phyloP scores from a whole-genome alignment of 2,797 vertebrate genomes.

The Pangasius mekongensis region DNA sequence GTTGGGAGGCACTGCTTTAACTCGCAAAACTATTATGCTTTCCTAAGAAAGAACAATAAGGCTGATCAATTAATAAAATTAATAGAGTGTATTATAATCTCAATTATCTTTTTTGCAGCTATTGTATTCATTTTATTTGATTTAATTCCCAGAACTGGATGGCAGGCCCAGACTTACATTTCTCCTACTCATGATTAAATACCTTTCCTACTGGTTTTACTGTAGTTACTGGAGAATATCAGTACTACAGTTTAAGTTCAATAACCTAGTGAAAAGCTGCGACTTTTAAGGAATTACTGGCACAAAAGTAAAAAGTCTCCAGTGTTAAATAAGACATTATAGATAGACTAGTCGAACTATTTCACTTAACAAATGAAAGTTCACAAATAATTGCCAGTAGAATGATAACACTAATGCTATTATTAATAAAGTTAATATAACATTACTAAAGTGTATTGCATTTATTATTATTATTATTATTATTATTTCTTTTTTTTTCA shows the following conservation, averaged over 20 bases:
- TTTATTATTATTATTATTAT: neutral
- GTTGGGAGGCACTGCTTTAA: slow-evolving; percentile 15
- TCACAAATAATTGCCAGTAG: neutral
- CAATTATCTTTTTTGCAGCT: neutral
- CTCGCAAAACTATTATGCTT: neutral
- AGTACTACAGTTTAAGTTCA: neutral
- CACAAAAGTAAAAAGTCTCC: neutral
- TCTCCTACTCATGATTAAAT: neutral
- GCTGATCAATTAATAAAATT: neutral
- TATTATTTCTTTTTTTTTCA: neutral
- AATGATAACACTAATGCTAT: neutral
- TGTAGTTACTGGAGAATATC: neutral
- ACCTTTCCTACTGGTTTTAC: neutral
- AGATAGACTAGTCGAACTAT: neutral
- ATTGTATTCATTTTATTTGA: neutral
- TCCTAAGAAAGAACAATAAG: neutral
- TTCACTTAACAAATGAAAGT: neutral
- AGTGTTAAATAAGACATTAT: neutral
- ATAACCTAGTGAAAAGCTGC: neutral
- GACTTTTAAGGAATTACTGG: neutral
- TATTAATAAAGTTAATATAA: neutral
- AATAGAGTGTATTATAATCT: neutral
- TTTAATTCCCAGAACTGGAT: neutral
- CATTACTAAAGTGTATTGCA: neutral
- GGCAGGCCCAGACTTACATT: neutral